phyloP scores from a whole-genome alignment of 2,888 invertebrate species.

The Hirtodrosophila alboralis region DNA sequence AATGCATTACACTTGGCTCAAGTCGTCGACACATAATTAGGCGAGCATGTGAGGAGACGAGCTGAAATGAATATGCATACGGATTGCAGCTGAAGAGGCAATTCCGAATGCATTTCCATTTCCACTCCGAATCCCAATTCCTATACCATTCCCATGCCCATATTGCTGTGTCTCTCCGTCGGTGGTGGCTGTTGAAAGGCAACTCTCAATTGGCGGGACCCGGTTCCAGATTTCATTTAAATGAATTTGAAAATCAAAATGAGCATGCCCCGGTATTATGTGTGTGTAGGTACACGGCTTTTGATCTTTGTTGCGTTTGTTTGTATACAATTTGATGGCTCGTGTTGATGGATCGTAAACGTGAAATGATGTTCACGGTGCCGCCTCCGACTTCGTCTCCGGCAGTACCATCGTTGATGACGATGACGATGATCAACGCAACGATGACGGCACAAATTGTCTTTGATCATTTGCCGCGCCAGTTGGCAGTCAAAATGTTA shows the following conservation, averaged over 20 bases:
- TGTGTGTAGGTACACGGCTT: conserved; percentile 67
- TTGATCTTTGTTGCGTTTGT: conserved; percentile 83
- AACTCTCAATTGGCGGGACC: conserved; percentile 42
- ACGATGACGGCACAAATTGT: conserved; percentile 78
- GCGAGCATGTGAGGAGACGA: conserved; percentile 13
- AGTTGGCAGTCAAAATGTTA: conserved; percentile 81
- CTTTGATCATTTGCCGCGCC: conserved; percentile 79
- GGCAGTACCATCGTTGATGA: conserved; percentile 23
- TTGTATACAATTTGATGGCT: conserved; percentile 84
- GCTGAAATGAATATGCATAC: conserved; percentile 13
- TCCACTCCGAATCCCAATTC: conserved; percentile 1
- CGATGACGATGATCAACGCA: conserved; percentile 67
- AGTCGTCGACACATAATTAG: conserved; percentile 58
- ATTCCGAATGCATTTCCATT: conserved; percentile 18
- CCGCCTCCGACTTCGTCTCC: conserved; percentile 29
- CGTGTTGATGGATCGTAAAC: conserved; percentile 84
- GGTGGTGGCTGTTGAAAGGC: conserved; percentile 43
- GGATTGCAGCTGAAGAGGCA: conserved; percentile 25
- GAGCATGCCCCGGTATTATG: conserved; percentile 5
- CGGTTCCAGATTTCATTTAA: conserved; percentile 52
- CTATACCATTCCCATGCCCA: conserved; percentile 7
- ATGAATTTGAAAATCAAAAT: conserved; percentile 54
- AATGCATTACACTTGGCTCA: conserved; percentile 45
- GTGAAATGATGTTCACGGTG: conserved; percentile 75
- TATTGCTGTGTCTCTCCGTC: conserved; percentile 15